Conservation (phyloP, 2,797 vertebrate species). For the Nyctibius grandis region DNA sequence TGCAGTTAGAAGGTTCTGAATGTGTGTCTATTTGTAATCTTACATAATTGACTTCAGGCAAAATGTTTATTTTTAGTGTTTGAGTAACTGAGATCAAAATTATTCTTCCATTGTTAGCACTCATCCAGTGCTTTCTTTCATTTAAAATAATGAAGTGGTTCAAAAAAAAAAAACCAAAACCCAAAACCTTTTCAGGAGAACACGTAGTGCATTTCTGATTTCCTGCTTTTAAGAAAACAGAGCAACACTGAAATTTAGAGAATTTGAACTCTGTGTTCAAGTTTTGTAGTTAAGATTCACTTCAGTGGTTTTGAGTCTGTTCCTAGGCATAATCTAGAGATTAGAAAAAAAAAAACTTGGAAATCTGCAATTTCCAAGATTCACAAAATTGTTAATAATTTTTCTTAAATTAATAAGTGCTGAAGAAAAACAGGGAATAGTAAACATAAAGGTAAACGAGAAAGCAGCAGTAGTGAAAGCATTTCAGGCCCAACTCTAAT, state of each 20-base stretch:
- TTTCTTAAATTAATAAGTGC: background rate
- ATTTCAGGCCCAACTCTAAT: background rate
- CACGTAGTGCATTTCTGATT: background rate
- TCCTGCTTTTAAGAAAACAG: background rate
- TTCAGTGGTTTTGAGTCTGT: background rate
- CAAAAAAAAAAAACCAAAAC: background rate
- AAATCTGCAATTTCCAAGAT: background rate
- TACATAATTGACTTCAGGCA: background rate
- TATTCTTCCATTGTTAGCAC: background rate
- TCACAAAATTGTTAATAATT: background rate
- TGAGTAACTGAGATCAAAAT: background rate
- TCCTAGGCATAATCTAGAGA: background rate
- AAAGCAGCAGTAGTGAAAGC: background rate
- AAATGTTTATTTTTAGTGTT: constrained; percentile 26
- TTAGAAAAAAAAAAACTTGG: background rate
- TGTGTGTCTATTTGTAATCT: constrained; percentile 12
- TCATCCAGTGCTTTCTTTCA: background rate
- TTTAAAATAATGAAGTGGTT: background rate
- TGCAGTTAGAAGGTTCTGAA: constrained; percentile 11
- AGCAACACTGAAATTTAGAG: background rate
- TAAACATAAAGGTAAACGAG: background rate
- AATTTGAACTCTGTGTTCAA: background rate
- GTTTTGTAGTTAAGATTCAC: background rate
- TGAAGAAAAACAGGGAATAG: background rate
- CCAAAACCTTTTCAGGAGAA: background rate